A percentile compares a stretch with the other conserved stretches of the same genome.
Conservation (phyloP, 2,888 invertebrate genomes). For the Orthosia gothica region DNA sequence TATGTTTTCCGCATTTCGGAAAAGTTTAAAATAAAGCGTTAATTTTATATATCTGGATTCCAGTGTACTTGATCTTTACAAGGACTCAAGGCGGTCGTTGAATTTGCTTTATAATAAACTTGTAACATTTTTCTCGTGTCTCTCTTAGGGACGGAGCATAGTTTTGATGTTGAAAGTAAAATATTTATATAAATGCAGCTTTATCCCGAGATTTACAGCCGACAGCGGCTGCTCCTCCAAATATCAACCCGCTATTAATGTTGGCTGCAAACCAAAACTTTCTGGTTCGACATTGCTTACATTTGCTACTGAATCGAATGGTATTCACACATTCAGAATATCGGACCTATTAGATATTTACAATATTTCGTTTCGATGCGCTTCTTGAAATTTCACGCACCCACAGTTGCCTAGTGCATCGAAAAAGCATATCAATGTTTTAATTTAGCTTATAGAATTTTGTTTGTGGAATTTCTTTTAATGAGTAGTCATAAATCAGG, state of each 20-base stretch:
- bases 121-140: constrained; percentile 26
- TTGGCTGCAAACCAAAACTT: constrained; percentile 83
- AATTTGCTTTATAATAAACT: constrained; percentile 39
- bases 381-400: constrained; percentile 24
- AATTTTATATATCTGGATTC: constrained; percentile 48
- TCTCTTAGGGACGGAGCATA: constrained; percentile 25
- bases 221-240: constrained; percentile 73
- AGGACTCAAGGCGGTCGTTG: constrained; percentile 26
- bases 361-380: constrained; percentile 22
- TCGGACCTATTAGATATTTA: constrained; percentile 37
- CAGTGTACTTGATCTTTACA: constrained; percentile 54
- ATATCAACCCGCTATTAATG: constrained; percentile 77
- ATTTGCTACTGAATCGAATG: constrained; percentile 67
- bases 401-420: neutral
- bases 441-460: neutral
- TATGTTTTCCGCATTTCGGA: constrained; percentile 56
- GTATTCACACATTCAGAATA: constrained; percentile 56
- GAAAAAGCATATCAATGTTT: neutral
- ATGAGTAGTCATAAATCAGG: constrained; percentile 22
- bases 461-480: constrained; percentile 23
- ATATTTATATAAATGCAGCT: constrained; percentile 77
- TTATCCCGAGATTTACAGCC: constrained; percentile 77
- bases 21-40: constrained; percentile 58
- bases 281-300: constrained; percentile 72
- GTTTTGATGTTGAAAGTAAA: constrained; percentile 58